Evolutionary conservation across 2,113 vertebrate genomes (phyloP).

Genomic region (Donacobius atricapilla): DNA sequence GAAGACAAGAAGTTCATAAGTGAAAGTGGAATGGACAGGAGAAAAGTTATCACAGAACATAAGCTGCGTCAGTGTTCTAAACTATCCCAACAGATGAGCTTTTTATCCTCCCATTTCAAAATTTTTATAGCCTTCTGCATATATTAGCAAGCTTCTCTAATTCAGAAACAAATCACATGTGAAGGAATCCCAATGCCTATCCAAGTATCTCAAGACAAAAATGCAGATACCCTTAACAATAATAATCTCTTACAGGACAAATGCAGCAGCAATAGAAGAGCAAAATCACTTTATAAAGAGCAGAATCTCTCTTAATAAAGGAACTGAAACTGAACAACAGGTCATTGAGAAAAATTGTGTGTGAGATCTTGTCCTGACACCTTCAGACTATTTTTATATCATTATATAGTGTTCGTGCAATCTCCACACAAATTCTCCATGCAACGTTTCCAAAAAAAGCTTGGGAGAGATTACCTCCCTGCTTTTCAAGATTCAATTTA

Average conservation of each 20-base stretch:
- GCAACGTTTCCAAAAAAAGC: neutral
- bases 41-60: neutral
- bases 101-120: neutral
- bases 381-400: neutral
- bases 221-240: neutral
- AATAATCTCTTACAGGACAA: neutral
- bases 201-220: neutral
- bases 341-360: neutral
- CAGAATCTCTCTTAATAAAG: neutral
- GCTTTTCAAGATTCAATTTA: neutral
- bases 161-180: neutral
- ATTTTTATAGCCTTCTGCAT: neutral
- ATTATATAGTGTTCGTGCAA: neutral
- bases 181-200: neutral
- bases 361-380: neutral
- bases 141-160: neutral
- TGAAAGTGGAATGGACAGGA: neutral
- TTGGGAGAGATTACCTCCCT: neutral
- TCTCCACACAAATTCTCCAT: neutral
- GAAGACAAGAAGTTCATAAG: neutral
- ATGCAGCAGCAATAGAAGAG: neutral
- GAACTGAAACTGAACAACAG: neutral
- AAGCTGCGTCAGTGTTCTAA: neutral
- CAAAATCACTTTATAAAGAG: neutral
- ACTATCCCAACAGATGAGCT: neutral